A percentile compares a stretch with the other conserved stretches of the same genome.
These are phyloP conservation scores for Leucosticte australis DNA, from an alignment of 2,113 vertebrate species.

Conservation along the genomic window DNA sequence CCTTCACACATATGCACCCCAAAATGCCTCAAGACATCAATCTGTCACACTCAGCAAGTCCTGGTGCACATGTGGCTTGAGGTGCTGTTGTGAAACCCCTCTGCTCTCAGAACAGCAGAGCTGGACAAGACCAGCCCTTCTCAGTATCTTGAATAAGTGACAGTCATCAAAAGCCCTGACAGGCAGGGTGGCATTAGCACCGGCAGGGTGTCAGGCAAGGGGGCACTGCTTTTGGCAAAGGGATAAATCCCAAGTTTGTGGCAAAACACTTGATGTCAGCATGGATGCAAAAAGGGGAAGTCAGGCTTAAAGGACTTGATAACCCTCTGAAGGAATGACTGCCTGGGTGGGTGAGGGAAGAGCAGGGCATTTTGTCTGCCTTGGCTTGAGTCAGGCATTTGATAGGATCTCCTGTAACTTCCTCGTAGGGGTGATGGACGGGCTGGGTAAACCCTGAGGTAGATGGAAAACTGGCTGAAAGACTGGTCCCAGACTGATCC, in stretches of 20 bases:
- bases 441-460: neutral
- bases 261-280: neutral
- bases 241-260: neutral
- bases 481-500: neutral
- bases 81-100: neutral
- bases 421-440: neutral
- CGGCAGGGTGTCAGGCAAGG: neutral
- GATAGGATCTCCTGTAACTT: rapidly evolving
- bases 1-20: neutral
- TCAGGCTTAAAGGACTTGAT: neutral
- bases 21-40: neutral
- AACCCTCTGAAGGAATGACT: neutral
- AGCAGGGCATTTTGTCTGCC: neutral
- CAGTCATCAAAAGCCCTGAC: neutral
- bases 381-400: neutral
- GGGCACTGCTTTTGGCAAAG: neutral
- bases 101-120: neutral
- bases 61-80: neutral
- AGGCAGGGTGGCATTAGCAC: neutral
- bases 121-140: neutral
- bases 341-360: neutral
- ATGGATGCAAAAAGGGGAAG: neutral
- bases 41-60: neutral
- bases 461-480: neutral
- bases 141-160: neutral